Evolutionary conservation across 1,140 invertebrate species (phyloP).

Genomic region (Daktulosphaira vitifoliae): DNA sequence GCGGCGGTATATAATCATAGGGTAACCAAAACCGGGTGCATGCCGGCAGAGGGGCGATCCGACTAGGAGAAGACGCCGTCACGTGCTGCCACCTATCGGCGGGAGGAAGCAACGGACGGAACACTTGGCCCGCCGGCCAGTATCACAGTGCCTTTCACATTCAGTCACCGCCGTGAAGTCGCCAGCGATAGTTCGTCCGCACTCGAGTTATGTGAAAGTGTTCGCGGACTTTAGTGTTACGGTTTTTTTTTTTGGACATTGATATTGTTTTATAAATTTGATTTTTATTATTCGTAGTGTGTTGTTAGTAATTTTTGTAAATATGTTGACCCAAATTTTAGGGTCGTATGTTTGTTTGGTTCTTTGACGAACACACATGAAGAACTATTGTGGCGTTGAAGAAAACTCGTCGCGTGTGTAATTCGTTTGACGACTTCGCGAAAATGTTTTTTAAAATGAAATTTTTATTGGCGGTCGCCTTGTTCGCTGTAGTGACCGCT

Average conservation of each 20-base stretch:
- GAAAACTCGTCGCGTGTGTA: neutral
- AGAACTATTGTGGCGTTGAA: neutral
- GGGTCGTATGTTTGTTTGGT: slow-evolving; percentile 3
- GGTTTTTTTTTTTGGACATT: neutral
- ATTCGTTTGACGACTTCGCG: neutral
- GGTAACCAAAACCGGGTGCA: slow-evolving; percentile 17
- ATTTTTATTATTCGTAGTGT: neutral
- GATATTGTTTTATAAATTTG: neutral
- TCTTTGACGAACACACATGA: slow-evolving; percentile 19
- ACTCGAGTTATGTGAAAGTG: slow-evolving; percentile 20
- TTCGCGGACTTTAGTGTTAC: slow-evolving; percentile 11
- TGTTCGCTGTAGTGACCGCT: slow-evolving; percentile 15
- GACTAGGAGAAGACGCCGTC: neutral
- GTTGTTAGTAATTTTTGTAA: neutral
- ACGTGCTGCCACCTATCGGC: neutral
- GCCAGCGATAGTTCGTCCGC: slow-evolving; percentile 5
- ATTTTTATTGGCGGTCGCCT: slow-evolving; percentile 19
- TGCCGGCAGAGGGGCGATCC: neutral
- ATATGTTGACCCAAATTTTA: slow-evolving; percentile 2
- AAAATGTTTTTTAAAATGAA: slow-evolving; percentile 4
- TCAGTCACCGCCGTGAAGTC: slow-evolving; percentile 27
- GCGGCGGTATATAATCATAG: slow-evolving; percentile 20
- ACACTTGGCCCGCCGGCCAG: neutral
- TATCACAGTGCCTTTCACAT: slow-evolving; percentile 1
- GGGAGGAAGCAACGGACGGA: slow-evolving; percentile 5